These are phyloP conservation scores for Sebastes reedi DNA, from an alignment of 2,797 vertebrate species.

Conservation along the genomic window DNA sequence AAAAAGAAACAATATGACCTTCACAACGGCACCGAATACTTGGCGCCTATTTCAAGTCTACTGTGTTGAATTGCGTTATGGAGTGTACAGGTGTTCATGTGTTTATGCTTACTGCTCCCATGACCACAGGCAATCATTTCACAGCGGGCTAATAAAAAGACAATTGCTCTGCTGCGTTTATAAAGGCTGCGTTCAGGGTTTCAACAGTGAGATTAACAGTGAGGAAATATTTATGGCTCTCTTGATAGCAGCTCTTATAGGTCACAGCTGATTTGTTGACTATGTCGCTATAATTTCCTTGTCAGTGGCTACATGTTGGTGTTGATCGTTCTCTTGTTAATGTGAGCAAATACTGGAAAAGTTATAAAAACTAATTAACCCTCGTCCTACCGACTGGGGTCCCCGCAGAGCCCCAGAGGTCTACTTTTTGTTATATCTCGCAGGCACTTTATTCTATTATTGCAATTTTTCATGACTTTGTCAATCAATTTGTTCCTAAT, in stretches of 20 bases:
- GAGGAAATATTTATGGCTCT: conserved; percentile 48
- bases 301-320: conserved; percentile 17
- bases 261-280: conserved; percentile 53
- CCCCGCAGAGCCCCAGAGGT: neutral
- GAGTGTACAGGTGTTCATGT: conserved; percentile 23
- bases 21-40: neutral
- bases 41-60: neutral
- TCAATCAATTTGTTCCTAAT: too few relatives aligned
- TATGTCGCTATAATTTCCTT: conserved; percentile 50
- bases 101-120: conserved; percentile 36
- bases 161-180: conserved; percentile 41
- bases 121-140: conserved; percentile 38
- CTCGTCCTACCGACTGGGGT: too few relatives aligned
- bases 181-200: conserved; percentile 25
- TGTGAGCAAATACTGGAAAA: conserved; percentile 11
- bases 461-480: too few relatives aligned
- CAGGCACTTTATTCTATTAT: too few relatives aligned
- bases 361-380: conserved; percentile 13
- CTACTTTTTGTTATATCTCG: too few relatives aligned
- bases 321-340: neutral
- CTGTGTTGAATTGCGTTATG: conserved; percentile 15
- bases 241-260: conserved; percentile 22
- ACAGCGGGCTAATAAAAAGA: conserved; percentile 57
- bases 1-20: neutral
- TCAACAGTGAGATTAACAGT: conserved; percentile 51